Percentiles rank a stretch among this genome's conserved stretches.
Evolutionary conservation across 2,888 invertebrate species (phyloP).

Genomic region (Drosophila nr. fundita): DNA sequence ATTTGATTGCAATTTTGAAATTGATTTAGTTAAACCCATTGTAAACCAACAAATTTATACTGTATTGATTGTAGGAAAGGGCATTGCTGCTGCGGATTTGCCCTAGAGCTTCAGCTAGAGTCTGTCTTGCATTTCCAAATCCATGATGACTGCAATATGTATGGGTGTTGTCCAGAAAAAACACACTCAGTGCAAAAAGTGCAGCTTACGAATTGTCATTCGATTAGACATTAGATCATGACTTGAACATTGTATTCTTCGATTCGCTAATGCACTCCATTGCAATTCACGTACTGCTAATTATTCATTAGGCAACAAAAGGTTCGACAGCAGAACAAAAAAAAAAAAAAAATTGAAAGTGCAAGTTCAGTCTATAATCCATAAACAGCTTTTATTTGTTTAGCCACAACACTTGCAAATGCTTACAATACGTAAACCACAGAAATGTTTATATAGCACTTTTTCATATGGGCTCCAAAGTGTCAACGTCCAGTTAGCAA

Average conservation of each 20-base stretch:
- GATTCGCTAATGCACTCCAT: conserved; percentile 33
- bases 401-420: neutral
- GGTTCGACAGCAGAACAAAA: conserved; percentile 10
- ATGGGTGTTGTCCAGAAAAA: conserved; percentile 4
- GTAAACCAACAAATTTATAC: neutral
- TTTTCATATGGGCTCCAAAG: conserved; percentile 10
- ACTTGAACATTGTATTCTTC: conserved; percentile 54
- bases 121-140: conserved; percentile 26
- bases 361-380: neutral
- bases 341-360: neutral
- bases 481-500: conserved; percentile 12
- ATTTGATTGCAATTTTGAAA: neutral
- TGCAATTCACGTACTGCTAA: conserved; percentile 50
- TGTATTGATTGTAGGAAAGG: neutral
- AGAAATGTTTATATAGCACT: conserved; percentile 39
- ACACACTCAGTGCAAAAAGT: conserved; percentile 26
- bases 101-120: neutral
- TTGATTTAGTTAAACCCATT: neutral
- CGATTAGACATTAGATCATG: conserved; percentile 37
- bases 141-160: conserved; percentile 32
- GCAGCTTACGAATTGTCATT: conserved; percentile 42
- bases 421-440: conserved; percentile 13
- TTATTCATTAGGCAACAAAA: conserved; percentile 34
- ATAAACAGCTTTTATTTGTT: neutral
- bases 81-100: neutral